A percentile compares a stretch with the other conserved stretches of the same genome.
These are phyloP conservation scores for Campylorhamphus procurvoides DNA, from an alignment of 2,113 vertebrate genomes.

Conservation along the genomic window DNA sequence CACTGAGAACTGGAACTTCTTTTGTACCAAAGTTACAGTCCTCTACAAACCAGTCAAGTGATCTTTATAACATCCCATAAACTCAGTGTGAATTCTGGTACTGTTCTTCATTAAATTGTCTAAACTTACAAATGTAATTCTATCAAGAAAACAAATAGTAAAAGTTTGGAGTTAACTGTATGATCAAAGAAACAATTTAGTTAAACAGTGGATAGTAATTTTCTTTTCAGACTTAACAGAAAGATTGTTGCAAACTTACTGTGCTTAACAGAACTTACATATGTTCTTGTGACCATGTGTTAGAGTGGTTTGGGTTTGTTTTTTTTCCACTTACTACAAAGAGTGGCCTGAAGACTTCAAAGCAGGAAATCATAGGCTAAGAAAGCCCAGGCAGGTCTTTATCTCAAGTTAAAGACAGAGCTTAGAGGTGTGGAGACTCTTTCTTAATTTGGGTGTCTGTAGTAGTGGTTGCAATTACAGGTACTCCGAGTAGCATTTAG, in stretches of 20 bases:
- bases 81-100: not conserved
- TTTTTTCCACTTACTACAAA: not conserved
- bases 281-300: not conserved
- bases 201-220: not conserved
- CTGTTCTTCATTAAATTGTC: not conserved
- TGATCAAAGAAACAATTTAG: not conserved
- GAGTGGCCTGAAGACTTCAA: not conserved
- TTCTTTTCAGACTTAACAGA: not conserved
- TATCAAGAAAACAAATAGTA: not conserved
- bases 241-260: not conserved
- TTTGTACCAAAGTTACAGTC: not conserved
- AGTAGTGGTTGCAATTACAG: not conserved
- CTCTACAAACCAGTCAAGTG: fast-evolving
- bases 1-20: not conserved
- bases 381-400: not conserved
- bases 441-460: not conserved
- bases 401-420: not conserved
- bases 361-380: not conserved
- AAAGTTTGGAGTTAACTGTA: not conserved
- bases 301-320: fast-evolving
- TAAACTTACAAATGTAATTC: not conserved
- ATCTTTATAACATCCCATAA: not conserved
- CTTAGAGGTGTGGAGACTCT: not conserved
- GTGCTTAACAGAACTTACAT: fast-evolving
- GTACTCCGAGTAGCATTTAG: not conserved